These are phyloP conservation scores for Bombyx huttoni DNA, from an alignment of 2,888 invertebrate genomes.

Conservation along the genomic window DNA sequence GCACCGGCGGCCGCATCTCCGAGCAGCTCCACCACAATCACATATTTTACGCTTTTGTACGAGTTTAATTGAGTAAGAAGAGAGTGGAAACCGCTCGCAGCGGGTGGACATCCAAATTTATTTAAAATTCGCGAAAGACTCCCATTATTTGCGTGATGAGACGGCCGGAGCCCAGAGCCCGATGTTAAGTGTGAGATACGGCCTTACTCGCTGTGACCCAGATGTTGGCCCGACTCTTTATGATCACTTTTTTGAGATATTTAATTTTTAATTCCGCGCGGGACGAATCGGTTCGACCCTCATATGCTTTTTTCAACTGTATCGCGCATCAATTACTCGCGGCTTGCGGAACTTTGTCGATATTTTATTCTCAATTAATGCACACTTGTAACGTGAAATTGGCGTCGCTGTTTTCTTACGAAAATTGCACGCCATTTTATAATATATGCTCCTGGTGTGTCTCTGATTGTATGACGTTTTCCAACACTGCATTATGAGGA, in stretches of 20 bases:
- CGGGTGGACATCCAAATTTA: slow-evolving; percentile 65
- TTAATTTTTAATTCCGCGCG: slow-evolving; percentile 62
- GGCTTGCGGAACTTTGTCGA: slow-evolving; percentile 49
- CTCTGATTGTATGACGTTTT: not conserved
- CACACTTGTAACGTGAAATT: slow-evolving; percentile 38
- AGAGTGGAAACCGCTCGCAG: slow-evolving; percentile 48
- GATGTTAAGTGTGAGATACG: slow-evolving; percentile 68
- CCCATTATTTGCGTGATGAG: slow-evolving; percentile 60
- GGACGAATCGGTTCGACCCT: slow-evolving; percentile 44
- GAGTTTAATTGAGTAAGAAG: slow-evolving; percentile 66
- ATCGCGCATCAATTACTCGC: slow-evolving; percentile 58
- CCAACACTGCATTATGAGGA: not conserved
- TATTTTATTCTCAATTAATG: slow-evolving; percentile 64
- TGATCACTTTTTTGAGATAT: slow-evolving; percentile 71
- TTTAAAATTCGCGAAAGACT: slow-evolving; percentile 52
- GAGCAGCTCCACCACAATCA: slow-evolving; percentile 61
- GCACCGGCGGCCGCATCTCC: slow-evolving; percentile 27
- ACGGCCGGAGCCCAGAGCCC: slow-evolving; percentile 44
- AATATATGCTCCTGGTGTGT: slow-evolving; percentile 17
- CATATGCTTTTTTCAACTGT: slow-evolving; percentile 59
- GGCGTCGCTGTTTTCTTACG: slow-evolving; percentile 34
- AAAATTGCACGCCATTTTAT: slow-evolving; percentile 39
- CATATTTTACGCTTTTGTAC: slow-evolving; percentile 66
- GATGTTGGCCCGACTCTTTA: slow-evolving; percentile 60
- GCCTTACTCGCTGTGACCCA: slow-evolving; percentile 60